phyloP scores from a whole-genome alignment of 2,888 invertebrate genomes.

The Amphiduros pacificus region DNA sequence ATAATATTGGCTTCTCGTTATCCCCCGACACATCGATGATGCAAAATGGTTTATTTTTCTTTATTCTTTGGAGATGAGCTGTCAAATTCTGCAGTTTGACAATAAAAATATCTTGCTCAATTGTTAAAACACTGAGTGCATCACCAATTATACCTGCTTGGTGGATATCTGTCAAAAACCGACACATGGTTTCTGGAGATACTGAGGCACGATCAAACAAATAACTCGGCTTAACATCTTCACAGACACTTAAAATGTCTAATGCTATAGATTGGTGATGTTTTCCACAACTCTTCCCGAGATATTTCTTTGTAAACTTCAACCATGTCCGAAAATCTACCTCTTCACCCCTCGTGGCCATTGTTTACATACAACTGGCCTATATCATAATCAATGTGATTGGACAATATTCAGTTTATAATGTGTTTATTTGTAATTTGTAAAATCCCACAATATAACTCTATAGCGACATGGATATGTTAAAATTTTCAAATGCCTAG shows the following conservation, averaged over 20 bases:
- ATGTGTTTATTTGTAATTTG: too few species aligned
- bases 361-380: too few species aligned
- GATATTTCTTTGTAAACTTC: not conserved
- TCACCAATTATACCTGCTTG: too few species aligned
- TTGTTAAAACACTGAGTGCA: conserved; percentile 3
- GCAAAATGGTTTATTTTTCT: not conserved
- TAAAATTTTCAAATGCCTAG: too few species aligned
- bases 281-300: conserved; percentile 12
- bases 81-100: conserved; percentile 1
- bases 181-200: conserved; percentile 2
- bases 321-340: not conserved
- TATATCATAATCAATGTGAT: too few species aligned
- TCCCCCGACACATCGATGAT: not conserved
- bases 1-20: not conserved
- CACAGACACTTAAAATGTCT: conserved; percentile 3
- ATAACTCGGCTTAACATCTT: conserved; percentile 13
- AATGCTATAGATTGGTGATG: conserved; percentile 1
- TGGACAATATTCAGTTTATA: too few species aligned
- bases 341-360: not conserved
- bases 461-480: too few species aligned
- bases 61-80: too few species aligned
- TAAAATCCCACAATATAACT: too few species aligned
- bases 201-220: conserved; percentile 11
- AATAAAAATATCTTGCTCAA: conserved; percentile 11
- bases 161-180: not conserved